Evolutionary conservation across 2,797 vertebrate genomes (phyloP).

Genomic region (Phrynocephalus forsythii): DNA sequence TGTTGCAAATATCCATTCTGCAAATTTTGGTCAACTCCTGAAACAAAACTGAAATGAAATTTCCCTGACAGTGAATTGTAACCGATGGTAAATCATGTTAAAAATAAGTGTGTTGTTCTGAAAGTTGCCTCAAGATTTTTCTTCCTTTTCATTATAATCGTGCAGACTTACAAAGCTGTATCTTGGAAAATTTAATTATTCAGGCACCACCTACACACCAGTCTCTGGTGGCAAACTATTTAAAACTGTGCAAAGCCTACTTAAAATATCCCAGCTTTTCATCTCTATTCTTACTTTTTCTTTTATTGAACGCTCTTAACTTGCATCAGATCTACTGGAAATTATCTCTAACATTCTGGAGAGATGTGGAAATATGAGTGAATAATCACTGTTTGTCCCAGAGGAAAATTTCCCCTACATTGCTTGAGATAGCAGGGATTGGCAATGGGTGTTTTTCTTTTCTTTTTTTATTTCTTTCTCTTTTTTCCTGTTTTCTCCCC

Average conservation of each 20-base stretch:
- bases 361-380: neutral
- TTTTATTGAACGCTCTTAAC: neutral
- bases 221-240: neutral
- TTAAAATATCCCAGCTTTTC: neutral
- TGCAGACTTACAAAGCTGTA: too few species aligned
- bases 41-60: too few species aligned
- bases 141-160: neutral
- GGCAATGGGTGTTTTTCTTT: neutral
- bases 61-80: too few species aligned
- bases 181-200: constrained; percentile 2
- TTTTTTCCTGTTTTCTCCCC: neutral
- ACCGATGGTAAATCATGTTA: too few species aligned
- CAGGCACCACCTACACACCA: neutral
- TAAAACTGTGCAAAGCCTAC: neutral
- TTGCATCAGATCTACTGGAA: neutral
- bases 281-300: neutral
- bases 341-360: constrained; percentile 2
- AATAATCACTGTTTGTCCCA: constrained; percentile 27
- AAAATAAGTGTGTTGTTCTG: too few species aligned
- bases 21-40: too few species aligned
- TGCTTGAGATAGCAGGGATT: constrained; percentile 16
- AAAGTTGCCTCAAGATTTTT: constrained; percentile 4
- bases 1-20: too few species aligned
- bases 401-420: constrained; percentile 12
- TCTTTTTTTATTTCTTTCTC: neutral